phyloP scores from a whole-genome alignment of 92 coral and sea anemone species.

The Bergia sp. region DNA sequence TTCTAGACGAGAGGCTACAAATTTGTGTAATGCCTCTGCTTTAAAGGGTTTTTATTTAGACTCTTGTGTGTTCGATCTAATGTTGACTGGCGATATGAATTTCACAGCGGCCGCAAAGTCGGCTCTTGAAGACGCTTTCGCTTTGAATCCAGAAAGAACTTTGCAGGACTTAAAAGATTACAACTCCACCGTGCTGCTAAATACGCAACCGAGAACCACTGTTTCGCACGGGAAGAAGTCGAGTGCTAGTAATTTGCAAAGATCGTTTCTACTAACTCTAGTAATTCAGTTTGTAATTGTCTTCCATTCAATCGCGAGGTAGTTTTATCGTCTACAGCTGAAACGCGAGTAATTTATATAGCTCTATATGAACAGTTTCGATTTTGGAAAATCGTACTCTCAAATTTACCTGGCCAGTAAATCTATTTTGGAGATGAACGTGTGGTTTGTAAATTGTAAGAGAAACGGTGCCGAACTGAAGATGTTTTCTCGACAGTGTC shows the following conservation, averaged over 20 bases:
- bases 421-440: not conserved
- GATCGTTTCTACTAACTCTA: not conserved
- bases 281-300: slow-evolving; percentile 14
- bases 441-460: not conserved
- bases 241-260: slow-evolving; percentile 14
- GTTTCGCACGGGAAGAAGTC: not conserved
- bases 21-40: slow-evolving; percentile 68
- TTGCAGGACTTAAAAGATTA: slow-evolving; percentile 58
- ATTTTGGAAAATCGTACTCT: slow-evolving; percentile 5
- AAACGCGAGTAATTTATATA: slow-evolving; percentile 3
- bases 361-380: not conserved
- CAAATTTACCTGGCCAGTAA: not conserved
- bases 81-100: slow-evolving; percentile 82
- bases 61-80: slow-evolving; percentile 92
- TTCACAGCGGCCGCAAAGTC: slow-evolving; percentile 86
- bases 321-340: slow-evolving; percentile 18
- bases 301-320: slow-evolving; percentile 3
- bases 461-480: not conserved
- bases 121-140: slow-evolving; percentile 84
- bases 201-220: not conserved
- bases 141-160: slow-evolving; percentile 71
- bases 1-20: slow-evolving; percentile 71
- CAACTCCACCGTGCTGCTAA: slow-evolving; percentile 47
- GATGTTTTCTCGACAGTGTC: not conserved
- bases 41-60: slow-evolving; percentile 86